A percentile compares a stretch with the other conserved stretches of the same genome.
Conservation (phyloP, 2,113 vertebrate genomes). For the Urocolius indicus region DNA sequence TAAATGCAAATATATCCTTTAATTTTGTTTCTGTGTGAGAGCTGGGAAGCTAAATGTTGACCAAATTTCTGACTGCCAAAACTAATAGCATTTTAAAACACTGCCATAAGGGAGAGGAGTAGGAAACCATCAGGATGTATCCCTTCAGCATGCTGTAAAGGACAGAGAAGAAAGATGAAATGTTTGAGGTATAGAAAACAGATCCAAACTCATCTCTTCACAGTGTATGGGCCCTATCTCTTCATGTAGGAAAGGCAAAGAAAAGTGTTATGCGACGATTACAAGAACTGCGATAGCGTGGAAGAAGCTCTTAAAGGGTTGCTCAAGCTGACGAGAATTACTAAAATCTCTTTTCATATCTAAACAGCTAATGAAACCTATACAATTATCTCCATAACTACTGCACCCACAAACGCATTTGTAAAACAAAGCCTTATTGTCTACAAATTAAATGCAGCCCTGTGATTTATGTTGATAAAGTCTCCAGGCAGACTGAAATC, state of each 20-base stretch:
- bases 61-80: constrained; percentile 10
- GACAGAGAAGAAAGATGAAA: neutral
- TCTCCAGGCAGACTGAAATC: neutral
- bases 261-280: neutral
- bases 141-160: neutral
- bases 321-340: neutral
- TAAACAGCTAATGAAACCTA: neutral
- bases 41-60: constrained; percentile 11
- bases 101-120: neutral
- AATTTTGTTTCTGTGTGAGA: neutral
- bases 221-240: neutral
- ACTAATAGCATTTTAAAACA: constrained; percentile 20
- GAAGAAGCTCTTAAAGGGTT: neutral
- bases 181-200: neutral
- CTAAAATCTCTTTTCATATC: neutral
- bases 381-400: rapidly evolving
- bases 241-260: neutral
- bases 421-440: neutral
- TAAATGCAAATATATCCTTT: constrained; percentile 37
- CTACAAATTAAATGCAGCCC: neutral
- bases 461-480: neutral
- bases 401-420: neutral
- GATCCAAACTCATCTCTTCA: neutral
- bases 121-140: neutral
- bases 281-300: neutral